Conservation (phyloP, 2,888 invertebrate genomes). For the Sphinx pinastri region DNA sequence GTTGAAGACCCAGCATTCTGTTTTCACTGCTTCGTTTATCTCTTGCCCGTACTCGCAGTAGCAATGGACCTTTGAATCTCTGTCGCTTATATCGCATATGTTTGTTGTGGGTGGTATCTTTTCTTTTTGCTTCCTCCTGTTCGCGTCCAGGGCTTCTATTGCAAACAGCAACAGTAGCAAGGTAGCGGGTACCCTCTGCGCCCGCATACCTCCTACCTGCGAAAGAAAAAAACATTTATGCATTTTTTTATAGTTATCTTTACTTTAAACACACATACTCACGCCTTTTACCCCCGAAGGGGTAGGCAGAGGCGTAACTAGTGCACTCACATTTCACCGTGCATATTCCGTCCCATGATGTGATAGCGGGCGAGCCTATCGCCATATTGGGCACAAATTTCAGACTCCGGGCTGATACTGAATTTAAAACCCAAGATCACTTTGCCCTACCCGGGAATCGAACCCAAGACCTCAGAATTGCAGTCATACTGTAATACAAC, state of each 20-base stretch:
- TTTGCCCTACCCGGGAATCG: no score
- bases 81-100: constrained; percentile 83
- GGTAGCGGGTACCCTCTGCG: constrained; percentile 78
- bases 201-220: constrained; percentile 81
- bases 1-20: constrained; percentile 91
- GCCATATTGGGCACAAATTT: no score
- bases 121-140: constrained; percentile 75
- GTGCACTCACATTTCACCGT: no score
- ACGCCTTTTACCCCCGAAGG: no score
- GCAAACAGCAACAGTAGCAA: constrained; percentile 79
- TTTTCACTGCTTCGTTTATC: constrained; percentile 85
- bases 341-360: no score
- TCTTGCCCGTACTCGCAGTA: constrained; percentile 85
- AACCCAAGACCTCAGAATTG: no score
- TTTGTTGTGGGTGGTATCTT: constrained; percentile 68
- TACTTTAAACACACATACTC: no score
- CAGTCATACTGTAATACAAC: no score
- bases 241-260: neutral
- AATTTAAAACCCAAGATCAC: no score
- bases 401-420: no score
- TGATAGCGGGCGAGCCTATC: no score
- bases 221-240: constrained; percentile 53
- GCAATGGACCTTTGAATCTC: constrained; percentile 86
- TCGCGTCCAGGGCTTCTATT: constrained; percentile 76
- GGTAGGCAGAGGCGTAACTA: no score